Base-by-base conservation (phyloP, 2,888 invertebrate species). In the Drosophila anceps region DNA sequence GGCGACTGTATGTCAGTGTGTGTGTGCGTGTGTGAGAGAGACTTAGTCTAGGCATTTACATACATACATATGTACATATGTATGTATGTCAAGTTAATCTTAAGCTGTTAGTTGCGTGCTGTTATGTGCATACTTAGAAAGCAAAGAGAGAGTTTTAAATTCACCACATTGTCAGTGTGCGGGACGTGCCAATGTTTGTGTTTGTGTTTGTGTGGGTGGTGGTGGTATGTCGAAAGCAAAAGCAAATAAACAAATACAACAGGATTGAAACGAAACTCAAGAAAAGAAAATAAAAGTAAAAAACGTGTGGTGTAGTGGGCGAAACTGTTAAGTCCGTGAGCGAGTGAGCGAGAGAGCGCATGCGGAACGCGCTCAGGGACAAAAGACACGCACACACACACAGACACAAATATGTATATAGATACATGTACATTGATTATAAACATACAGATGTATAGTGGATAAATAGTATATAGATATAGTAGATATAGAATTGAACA, bases 351-450 rank as follows among this genome's bases (percentile, higher is more conserved):
- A 31, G 50, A 50, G 46, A 63, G 69, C 51, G 55, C 41, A 24
- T 41, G 39, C 33, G 46, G n/a, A 57, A 61, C 43, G 43, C 57
- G 50, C 58, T 71, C 41, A 51, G 64, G 61, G 68, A 78, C 70
- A 53, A 68, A 29, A 75, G 59, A 76, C 65, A 77, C 43, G 18
- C 48, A 50, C 48, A 18, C n/a, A 76, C 43, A 29, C 48, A 50
- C 48, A 31, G 18, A 31, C 63, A 81, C 50, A 60, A 20, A 67
- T 51, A 73, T 72, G 66, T 35, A 61, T 60, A 73, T 72, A 68
- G 39, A 61, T 60, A 68, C 43, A 65, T 48, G 20, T 67, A 53
- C 46, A 51, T 58, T 51, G 35, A 63, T 41, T 63, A 63, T 59
- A 66, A 61, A 64, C 18, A 73, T 53, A 60, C 51, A 59, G 43